phyloP scores from a whole-genome alignment of 2,797 vertebrate genomes.

The Gallinago solitaria region DNA sequence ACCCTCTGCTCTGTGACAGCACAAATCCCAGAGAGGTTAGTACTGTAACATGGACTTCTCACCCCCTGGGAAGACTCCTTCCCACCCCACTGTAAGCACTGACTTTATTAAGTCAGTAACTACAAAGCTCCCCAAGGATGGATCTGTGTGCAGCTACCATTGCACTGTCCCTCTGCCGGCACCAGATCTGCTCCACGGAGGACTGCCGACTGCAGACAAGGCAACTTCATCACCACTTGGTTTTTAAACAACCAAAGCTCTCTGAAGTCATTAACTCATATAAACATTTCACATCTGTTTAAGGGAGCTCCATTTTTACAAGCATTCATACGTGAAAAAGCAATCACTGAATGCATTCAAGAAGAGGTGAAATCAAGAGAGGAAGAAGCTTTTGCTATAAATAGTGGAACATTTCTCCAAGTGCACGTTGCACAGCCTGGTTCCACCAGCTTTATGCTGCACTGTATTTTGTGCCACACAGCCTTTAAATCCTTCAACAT shows the following conservation, averaged over 20 bases:
- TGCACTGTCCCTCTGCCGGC: fast-evolving
- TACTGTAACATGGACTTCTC: background rate
- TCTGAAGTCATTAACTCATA: background rate
- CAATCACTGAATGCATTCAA: background rate
- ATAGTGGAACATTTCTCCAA: background rate
- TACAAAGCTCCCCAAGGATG: background rate
- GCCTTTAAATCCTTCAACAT: background rate
- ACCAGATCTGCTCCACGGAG: background rate
- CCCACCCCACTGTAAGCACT: background rate
- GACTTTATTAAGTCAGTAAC: background rate
- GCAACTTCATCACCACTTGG: background rate
- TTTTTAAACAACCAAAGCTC: background rate
- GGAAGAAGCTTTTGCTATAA: background rate
- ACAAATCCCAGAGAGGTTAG: background rate
- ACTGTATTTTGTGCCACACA: background rate
- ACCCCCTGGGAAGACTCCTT: background rate
- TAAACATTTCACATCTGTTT: background rate
- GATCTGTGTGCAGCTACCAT: background rate
- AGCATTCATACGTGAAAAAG: slow-evolving; percentile 3
- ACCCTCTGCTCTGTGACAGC: background rate
- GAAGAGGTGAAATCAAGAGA: background rate
- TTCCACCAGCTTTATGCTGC: background rate
- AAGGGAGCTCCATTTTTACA: slow-evolving; percentile 5
- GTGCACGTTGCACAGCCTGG: fast-evolving
- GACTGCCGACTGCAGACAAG: background rate